Evolutionary conservation across 2,888 invertebrate species (phyloP).

Genomic region (Chorisops tibialis): DNA sequence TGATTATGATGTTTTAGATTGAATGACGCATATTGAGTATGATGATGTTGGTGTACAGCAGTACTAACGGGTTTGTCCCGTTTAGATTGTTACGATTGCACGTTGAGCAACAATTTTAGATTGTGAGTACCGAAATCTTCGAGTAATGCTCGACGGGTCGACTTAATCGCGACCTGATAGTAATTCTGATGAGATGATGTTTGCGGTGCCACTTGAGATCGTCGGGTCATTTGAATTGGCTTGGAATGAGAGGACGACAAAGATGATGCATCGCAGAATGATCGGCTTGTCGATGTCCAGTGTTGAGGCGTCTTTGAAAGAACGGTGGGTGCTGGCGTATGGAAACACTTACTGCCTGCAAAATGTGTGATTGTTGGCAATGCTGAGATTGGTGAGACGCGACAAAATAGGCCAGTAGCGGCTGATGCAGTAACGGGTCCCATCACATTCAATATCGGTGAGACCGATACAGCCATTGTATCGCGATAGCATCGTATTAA

Average conservation of each 20-base stretch:
- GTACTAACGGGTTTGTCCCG: no score
- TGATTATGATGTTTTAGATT: no score
- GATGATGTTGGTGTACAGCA: no score
- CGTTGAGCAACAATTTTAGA: slow-evolving; percentile 63
- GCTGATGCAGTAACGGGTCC: background rate
- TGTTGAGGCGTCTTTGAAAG: slow-evolving; percentile 77
- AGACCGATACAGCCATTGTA: slow-evolving; percentile 6
- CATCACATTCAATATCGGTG: slow-evolving; percentile 26
- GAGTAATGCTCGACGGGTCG: slow-evolving; percentile 48
- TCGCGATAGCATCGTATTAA: slow-evolving; percentile 1
- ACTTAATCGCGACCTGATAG: slow-evolving; percentile 34
- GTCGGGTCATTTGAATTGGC: background rate
- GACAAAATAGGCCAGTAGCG: slow-evolving; percentile 1
- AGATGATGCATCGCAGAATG: slow-evolving; percentile 38
- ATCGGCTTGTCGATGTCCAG: slow-evolving; percentile 59
- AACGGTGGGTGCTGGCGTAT: slow-evolving; percentile 73
- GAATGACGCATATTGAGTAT: no score
- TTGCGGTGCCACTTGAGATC: no score
- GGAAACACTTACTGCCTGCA: slow-evolving; percentile 80
- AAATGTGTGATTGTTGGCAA: slow-evolving; percentile 46
- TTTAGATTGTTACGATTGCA: slow-evolving; percentile 52
- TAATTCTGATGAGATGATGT: slow-evolving; percentile 31
- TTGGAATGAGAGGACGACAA: background rate
- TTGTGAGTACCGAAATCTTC: slow-evolving; percentile 57
- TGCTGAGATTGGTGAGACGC: slow-evolving; percentile 11